Conservation (phyloP, 2,797 vertebrate genomes). For the Diceros bicornis region DNA sequence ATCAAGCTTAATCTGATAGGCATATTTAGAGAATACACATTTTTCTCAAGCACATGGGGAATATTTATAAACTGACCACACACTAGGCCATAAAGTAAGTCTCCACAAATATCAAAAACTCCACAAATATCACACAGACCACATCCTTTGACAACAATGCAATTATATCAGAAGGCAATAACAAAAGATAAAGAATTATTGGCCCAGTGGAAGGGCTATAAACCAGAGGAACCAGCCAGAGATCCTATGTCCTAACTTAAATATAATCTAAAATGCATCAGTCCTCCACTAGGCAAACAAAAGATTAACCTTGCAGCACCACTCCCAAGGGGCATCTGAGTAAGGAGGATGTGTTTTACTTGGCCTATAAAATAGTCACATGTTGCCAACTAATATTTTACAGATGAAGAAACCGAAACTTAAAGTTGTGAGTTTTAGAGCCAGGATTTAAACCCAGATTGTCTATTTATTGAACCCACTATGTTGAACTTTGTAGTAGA, state of each 20-base stretch:
- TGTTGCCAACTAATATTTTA: not conserved
- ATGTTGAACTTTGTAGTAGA: conserved; percentile 22
- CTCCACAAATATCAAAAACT: conserved; percentile 13
- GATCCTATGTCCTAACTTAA: not conserved
- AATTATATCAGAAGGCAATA: conserved; percentile 10
- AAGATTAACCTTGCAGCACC: not conserved
- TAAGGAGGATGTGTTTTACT: not conserved
- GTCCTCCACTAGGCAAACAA: conserved; percentile 18
- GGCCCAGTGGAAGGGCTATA: not conserved
- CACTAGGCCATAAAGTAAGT: not conserved
- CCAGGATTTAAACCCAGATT: not conserved
- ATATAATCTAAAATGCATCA: conserved; percentile 18
- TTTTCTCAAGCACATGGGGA: not conserved
- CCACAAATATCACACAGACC: not conserved
- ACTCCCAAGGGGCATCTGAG: not conserved
- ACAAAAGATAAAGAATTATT: not conserved
- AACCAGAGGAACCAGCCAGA: not conserved
- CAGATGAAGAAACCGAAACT: conserved; percentile 11
- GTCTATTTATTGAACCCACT: not conserved
- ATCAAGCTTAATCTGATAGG: not conserved
- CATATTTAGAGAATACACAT: not conserved
- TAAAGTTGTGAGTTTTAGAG: not conserved
- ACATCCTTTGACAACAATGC: not conserved
- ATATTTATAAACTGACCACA: not conserved
- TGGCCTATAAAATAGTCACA: not conserved